Evolutionary conservation across 2,797 vertebrate genomes (phyloP).

Genomic region (Atherinosoma microstoma): DNA sequence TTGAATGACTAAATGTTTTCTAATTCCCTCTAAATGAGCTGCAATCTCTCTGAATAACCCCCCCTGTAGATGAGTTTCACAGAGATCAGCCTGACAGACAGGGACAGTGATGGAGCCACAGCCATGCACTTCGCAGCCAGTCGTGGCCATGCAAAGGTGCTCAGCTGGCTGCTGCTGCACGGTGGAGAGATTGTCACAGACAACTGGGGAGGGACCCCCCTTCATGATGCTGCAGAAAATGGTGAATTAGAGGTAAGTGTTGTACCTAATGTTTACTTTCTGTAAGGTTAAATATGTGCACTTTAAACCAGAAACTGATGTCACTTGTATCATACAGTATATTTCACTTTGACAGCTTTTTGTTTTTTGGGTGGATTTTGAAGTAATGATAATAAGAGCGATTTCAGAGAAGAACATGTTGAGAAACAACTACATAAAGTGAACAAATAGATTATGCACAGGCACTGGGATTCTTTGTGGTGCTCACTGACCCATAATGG

Average conservation of each 20-base stretch:
- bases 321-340: neutral
- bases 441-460: neutral
- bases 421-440: no score
- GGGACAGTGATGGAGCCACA: conserved; percentile 91
- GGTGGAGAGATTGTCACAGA: conserved; percentile 92
- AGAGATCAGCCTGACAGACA: conserved; percentile 88
- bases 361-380: neutral
- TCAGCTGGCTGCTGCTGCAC: conserved; percentile 97
- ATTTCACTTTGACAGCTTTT: neutral
- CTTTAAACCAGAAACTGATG: neutral
- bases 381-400: neutral
- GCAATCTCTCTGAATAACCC: neutral
- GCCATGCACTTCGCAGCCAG: conserved; percentile 98
- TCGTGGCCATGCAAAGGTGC: conserved; percentile 94
- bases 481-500: neutral
- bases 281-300: neutral
- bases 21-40: neutral
- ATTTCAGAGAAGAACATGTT: neutral
- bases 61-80: conserved; percentile 89
- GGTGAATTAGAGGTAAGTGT: conserved; percentile 92
- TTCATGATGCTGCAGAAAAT: conserved; percentile 95
- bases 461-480: neutral
- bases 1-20: neutral
- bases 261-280: neutral
- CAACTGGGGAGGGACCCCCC: conserved; percentile 91